A percentile compares a stretch with the other conserved stretches of the same genome.
phyloP scores from a whole-genome alignment of 1,140 invertebrate species.

The Drosophila nigrodunni region DNA sequence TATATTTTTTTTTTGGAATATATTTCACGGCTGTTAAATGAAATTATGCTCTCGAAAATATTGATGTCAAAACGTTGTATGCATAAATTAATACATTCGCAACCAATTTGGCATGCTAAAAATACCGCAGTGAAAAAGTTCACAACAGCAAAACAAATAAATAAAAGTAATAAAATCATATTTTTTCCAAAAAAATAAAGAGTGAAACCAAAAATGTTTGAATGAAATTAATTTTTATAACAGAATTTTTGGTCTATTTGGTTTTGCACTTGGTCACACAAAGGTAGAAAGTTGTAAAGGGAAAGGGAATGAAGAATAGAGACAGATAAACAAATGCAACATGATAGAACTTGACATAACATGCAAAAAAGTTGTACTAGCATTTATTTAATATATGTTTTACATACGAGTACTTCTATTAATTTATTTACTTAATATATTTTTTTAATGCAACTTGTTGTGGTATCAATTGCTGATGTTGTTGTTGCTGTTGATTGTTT shows the following conservation, averaged over 20 bases:
- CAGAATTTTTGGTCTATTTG: slow-evolving; percentile 76
- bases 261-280: slow-evolving; percentile 70
- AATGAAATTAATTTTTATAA: slow-evolving; percentile 74
- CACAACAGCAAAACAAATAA: background rate
- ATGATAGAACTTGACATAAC: slow-evolving; percentile 50
- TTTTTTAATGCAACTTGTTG: slow-evolving; percentile 1
- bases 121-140: background rate
- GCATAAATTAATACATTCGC: slow-evolving; percentile 2
- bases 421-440: slow-evolving; percentile 61
- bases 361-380: slow-evolving; percentile 58
- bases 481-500: slow-evolving; percentile 40
- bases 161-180: slow-evolving; percentile 7
- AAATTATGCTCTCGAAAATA: background rate
- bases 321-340: slow-evolving; percentile 25
- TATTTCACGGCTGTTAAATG: no score
- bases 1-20: no score
- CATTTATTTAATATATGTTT: slow-evolving; percentile 43
- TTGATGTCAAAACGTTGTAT: background rate
- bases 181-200: slow-evolving; percentile 16
- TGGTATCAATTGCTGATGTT: slow-evolving; percentile 6
- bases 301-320: background rate
- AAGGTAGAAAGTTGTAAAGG: background rate
- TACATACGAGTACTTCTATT: slow-evolving; percentile 33
- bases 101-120: slow-evolving; percentile 1
- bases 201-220: slow-evolving; percentile 18